These are phyloP conservation scores for Stictocephala bisonia DNA, from an alignment of 2,888 invertebrate species.

Conservation along the genomic window DNA sequence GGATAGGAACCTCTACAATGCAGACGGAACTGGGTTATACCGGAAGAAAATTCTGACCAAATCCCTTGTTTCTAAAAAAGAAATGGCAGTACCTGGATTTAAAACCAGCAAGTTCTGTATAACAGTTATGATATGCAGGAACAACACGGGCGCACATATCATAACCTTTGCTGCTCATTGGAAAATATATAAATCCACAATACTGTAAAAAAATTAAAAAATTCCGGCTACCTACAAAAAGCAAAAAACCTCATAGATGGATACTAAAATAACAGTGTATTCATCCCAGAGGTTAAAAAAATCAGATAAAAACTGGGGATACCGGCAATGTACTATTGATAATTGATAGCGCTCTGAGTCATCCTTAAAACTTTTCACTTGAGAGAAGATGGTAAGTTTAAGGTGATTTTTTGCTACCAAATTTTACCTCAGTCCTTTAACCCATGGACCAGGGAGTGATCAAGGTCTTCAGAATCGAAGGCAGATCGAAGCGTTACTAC, in stretches of 20 bases:
- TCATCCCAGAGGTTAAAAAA: conserved; percentile 39
- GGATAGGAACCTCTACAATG: conserved; percentile 40
- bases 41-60: conserved; percentile 48
- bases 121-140: conserved; percentile 59
- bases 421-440: neutral
- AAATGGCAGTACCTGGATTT: conserved; percentile 53
- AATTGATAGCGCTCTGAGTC: conserved; percentile 52
- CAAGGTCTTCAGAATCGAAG: no score
- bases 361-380: conserved; percentile 44
- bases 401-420: neutral
- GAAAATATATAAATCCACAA: conserved; percentile 59
- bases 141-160: conserved; percentile 58
- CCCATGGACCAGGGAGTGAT: neutral
- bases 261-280: neutral
- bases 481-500: neutral
- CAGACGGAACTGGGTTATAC: conserved; percentile 48
- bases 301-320: conserved; percentile 1
- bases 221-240: conserved; percentile 29
- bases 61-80: conserved; percentile 40
- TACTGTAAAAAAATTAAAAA: conserved; percentile 53
- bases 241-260: conserved; percentile 39
- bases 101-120: conserved; percentile 57
- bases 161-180: conserved; percentile 58
- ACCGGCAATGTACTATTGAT: conserved; percentile 49
- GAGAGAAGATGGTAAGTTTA: neutral